Conservation (phyloP, 2,888 invertebrate species). For the Creontiades dilutus region DNA sequence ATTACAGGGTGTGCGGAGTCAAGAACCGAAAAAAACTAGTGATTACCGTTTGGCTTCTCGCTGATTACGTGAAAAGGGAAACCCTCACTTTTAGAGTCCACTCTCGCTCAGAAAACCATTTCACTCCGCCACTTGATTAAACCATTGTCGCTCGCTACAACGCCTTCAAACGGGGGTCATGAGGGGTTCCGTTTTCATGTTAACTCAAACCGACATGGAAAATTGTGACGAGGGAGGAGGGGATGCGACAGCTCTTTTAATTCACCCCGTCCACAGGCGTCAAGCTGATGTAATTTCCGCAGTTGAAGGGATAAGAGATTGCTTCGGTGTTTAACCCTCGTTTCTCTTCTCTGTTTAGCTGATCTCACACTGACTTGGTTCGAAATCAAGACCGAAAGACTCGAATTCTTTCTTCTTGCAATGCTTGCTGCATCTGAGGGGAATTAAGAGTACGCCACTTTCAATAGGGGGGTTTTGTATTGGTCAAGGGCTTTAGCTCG, state of each 20-base stretch:
- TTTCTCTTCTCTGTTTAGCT: not conserved
- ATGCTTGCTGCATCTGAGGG: too few relatives aligned
- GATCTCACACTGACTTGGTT: not conserved
- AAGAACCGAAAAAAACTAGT: too few relatives aligned
- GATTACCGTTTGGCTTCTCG: not conserved
- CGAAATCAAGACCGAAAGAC: not conserved
- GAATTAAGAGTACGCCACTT: too few relatives aligned
- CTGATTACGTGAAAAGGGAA: not conserved
- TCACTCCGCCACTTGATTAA: constrained; percentile 32
- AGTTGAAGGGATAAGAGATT: not conserved
- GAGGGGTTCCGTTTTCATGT: constrained; percentile 4
- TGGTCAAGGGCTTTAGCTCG: too few relatives aligned
- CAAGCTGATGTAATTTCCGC: constrained; percentile 27
- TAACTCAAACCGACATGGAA: constrained; percentile 17
- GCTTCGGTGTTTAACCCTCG: not conserved
- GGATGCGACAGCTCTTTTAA: not conserved
- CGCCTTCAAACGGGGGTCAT: constrained; percentile 3
- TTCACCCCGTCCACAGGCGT: not conserved
- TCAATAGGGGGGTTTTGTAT: too few relatives aligned
- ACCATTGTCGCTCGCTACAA: constrained; percentile 32
- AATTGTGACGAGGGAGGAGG: not conserved
- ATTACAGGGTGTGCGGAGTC: too few relatives aligned
- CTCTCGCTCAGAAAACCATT: not conserved
- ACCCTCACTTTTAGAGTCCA: not conserved
- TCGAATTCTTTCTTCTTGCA: too few relatives aligned